These are phyloP conservation scores for Diabrotica undecimpunctata DNA, from an alignment of 1,140 invertebrate species.

Conservation along the genomic window DNA sequence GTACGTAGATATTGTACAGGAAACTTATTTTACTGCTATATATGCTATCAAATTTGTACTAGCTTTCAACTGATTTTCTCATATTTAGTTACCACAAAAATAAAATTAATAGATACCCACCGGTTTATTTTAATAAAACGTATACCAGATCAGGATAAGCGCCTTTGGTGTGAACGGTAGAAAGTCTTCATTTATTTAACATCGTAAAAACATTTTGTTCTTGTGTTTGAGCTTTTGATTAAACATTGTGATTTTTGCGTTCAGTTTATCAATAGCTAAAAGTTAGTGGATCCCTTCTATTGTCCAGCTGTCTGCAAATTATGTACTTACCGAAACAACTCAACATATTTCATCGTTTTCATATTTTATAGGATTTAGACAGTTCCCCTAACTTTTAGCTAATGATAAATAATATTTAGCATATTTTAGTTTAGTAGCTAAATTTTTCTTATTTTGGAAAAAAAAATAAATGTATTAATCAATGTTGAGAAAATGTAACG, in stretches of 20 bases:
- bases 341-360: neutral
- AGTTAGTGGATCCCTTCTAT: neutral
- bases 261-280: neutral
- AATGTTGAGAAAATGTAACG: neutral
- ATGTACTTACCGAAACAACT: neutral
- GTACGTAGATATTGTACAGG: too few relatives aligned
- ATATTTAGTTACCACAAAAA: too few relatives aligned
- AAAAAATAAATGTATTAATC: neutral
- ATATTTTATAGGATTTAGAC: neutral
- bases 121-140: too few relatives aligned
- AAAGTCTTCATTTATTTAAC: neutral
- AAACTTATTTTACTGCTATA: too few relatives aligned
- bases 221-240: conserved; percentile 9
- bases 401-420: neutral
- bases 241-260: neutral
- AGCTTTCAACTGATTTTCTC: too few relatives aligned
- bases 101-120: too few relatives aligned
- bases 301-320: neutral
- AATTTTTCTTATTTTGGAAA: conserved; percentile 1
- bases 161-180: too few relatives aligned
- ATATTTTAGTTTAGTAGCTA: neutral
- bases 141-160: too few relatives aligned
- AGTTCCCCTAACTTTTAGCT: neutral
- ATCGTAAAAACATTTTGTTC: neutral
- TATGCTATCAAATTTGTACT: too few relatives aligned